Base-by-base conservation (phyloP, 1,140 invertebrate species). In the Heliconius hewitsoni region DNA sequence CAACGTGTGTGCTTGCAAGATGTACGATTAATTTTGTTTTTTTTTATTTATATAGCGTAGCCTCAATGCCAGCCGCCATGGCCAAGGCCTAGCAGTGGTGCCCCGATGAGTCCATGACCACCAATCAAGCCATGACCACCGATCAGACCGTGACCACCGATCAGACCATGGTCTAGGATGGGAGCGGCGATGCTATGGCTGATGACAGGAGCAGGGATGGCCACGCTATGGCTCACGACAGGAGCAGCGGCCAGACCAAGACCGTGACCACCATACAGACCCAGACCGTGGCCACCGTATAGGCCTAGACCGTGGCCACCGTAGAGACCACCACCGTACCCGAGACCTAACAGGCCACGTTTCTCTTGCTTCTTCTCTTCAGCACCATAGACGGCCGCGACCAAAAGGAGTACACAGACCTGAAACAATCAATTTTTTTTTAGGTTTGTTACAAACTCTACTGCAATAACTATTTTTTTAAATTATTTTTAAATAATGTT, bases 301-400 rank as follows among this genome's bases (percentile, higher is more conserved):
- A 55, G 80, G 9, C 72, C 80, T 8, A 84, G 60, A 13, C 87
- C 88, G 13, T 87, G 84, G n/a, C 80, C 81, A 11, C 83, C 79
- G 55, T 16, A 80, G 72, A 46, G 79, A 13, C 73, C 80, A 19
- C 84, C 82, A 60, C 86, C 92, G 77, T 92, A 93, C n/a, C 92
- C 92, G 27, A 93, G 90, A 0, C 93, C 93, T 30, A 93, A 84
- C 13, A 93, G 85, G 16, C 93, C 93, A 8, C 93, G 87, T 82
- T 94, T 94, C 84, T 94, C 93, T 27, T 87, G 89, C 83, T 94
- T 93, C 84, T 93, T 94, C 88, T 94, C 91, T 73, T 93, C 93
- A 0, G 87, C 88, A 81, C 84, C 89, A 84, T 82, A 85, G 37
- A 86, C 82, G 37, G 85, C 90, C 16, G 84, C 86, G 52, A 82